Conservation (phyloP, 2,113 vertebrate species). For the Ageneiosus marmoratus region DNA sequence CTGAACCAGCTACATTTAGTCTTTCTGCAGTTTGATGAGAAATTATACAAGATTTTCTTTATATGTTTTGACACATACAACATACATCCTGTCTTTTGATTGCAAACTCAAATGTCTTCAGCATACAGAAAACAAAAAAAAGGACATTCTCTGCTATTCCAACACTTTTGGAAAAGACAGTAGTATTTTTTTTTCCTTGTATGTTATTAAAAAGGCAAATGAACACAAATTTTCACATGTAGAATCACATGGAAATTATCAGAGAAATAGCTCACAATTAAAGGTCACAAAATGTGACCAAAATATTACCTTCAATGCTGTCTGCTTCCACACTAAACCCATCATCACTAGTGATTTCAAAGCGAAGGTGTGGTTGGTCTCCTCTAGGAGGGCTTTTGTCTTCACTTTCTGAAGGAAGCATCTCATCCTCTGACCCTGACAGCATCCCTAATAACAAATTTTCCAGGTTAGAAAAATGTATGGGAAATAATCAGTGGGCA, state of each 20-base stretch:
- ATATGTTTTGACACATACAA: no score
- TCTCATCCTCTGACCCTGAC: constrained; percentile 80
- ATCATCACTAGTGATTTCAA: constrained; percentile 86
- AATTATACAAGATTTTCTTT: no score
- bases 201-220: no score
- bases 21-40: no score
- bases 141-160: rapidly evolving
- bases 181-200: no score
- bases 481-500: neutral
- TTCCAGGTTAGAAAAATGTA: neutral
- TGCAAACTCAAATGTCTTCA: neutral
- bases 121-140: neutral
- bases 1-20: neutral
- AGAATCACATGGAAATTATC: neutral
- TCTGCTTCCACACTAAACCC: constrained; percentile 86
- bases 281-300: neutral
- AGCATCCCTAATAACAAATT: constrained; percentile 64
- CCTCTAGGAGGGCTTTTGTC: constrained; percentile 69
- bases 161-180: neutral
- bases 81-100: neutral
- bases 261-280: neutral
- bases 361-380: constrained; percentile 82
- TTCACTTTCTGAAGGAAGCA: constrained; percentile 69
- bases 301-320: constrained; percentile 83
- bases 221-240: neutral